Evolutionary conservation across 2,888 invertebrate species (phyloP), one percentile per base, ranked within the genome.

Genomic region (Halictus quadricinctus): DNA sequence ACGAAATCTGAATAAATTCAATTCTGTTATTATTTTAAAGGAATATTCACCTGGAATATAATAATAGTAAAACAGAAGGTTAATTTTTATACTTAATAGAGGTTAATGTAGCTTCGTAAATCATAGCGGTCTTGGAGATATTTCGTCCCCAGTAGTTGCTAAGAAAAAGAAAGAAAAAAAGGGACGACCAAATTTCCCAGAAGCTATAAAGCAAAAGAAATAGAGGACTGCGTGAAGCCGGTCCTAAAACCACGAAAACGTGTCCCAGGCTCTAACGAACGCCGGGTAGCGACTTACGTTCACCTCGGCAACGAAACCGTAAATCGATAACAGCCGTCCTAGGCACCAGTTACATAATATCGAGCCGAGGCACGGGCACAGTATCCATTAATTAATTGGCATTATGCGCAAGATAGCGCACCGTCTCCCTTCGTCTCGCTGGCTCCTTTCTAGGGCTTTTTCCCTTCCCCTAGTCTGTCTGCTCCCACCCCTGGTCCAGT

Each of bases 341-440:
- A 87, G 89, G 84, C 85, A 82, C 81, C 88, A 83, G 88, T 91
- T 86, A 91, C 89, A 89, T 88, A 91, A 90, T 90, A 87, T 83
- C 87, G 85, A 81, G 81, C 78, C 84, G 88, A 79, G 80, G 84
- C 81, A 86, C 83, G 85, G 85, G 84, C 85, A 84, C 84, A 88
- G 90, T 88, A 87, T 88, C 86, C 90, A 90, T 92, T 92, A 92
- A 92, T 92, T 92, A 92, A 92, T 92, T 92, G 90, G 90, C 90
- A 92, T 90, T 91, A 91, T 90, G 88, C 88, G 89, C 88, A 86
- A 89, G 88, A 89, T 88, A 87, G 83, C 81, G 77, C 76, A 78
- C 86, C 87, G 82, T 89, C 87, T 83, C 87, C 83, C 87, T 88
- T 87, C 85, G 78, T 89, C 83, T 83, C 89, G 81, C 79, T 86